Percentiles rank a stretch among this genome's conserved stretches.
These are phyloP conservation scores for Magallana nippona DNA, from an alignment of 2,888 invertebrate genomes.

Conservation along the genomic window DNA sequence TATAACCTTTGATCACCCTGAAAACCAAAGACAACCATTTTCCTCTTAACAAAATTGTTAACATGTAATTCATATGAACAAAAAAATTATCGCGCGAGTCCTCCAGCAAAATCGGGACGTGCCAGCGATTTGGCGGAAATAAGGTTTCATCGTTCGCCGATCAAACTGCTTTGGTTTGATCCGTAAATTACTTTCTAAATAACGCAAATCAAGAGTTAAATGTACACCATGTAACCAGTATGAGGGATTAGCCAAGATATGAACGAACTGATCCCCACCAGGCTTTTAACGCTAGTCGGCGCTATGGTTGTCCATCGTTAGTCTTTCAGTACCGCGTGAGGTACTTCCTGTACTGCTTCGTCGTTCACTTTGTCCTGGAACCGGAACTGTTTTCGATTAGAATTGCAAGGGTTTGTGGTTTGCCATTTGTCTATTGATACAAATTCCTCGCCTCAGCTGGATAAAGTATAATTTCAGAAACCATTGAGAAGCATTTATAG, in stretches of 20 bases:
- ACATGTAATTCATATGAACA: not conserved
- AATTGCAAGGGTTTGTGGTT: not conserved
- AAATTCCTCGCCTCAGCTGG: not conserved
- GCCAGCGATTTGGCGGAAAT: not conserved
- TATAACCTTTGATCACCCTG: conserved; percentile 11
- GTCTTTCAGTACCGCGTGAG: not conserved
- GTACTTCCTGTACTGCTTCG: not conserved
- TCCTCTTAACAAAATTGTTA: conserved; percentile 31
- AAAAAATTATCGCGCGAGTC: conserved; percentile 3
- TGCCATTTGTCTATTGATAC: conserved; percentile 13
- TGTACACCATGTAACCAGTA: conserved; percentile 14
- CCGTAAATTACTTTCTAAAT: conserved; percentile 32
- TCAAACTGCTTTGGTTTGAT: conserved; percentile 23
- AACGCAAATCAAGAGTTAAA: conserved; percentile 19
- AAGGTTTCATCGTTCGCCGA: conserved; percentile 19
- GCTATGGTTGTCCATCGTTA: not conserved
- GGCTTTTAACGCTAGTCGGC: not conserved
- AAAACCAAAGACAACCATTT: conserved; percentile 30
- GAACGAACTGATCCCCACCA: not conserved
- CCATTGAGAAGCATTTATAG: no score
- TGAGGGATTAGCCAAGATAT: conserved; percentile 6
- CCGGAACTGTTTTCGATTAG: not conserved
- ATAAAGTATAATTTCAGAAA: not conserved
- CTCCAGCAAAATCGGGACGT: not conserved
- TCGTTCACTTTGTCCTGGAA: not conserved